phyloP scores from a whole-genome alignment of 2,888 invertebrate genomes.

The Melieria picta region DNA sequence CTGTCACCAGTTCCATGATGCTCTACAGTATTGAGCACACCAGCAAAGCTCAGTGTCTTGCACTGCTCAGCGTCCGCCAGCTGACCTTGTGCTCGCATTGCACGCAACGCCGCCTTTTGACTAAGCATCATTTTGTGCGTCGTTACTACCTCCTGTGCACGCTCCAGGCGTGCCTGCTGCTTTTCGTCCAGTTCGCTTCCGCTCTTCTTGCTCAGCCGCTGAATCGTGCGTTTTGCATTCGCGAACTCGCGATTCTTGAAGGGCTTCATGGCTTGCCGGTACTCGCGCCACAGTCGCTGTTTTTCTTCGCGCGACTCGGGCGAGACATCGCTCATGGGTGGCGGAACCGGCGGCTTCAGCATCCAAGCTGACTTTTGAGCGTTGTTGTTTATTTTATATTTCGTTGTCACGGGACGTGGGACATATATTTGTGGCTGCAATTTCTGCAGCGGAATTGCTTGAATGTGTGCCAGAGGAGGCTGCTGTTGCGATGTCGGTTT shows the following conservation, averaged over 20 bases:
- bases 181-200: slow-evolving; percentile 51
- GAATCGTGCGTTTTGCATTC: slow-evolving; percentile 55
- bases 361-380: slow-evolving; percentile 46
- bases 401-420: slow-evolving; percentile 18
- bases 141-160: slow-evolving; percentile 52
- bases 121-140: slow-evolving; percentile 53
- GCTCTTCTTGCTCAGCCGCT: slow-evolving; percentile 53
- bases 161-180: slow-evolving; percentile 48
- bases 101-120: slow-evolving; percentile 52
- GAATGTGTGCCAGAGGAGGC: background rate
- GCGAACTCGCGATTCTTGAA: slow-evolving; percentile 59
- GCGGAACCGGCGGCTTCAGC: slow-evolving; percentile 48
- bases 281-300: slow-evolving; percentile 54
- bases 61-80: too few species aligned
- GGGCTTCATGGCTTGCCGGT: slow-evolving; percentile 57
- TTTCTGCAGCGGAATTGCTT: background rate
- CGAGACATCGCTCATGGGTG: slow-evolving; percentile 47
- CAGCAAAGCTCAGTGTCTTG: too few species aligned
- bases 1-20: too few species aligned
- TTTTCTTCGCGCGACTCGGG: slow-evolving; percentile 54
- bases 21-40: too few species aligned
- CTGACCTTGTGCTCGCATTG: slow-evolving; percentile 48
- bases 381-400: slow-evolving; percentile 21
- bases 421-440: slow-evolving; percentile 33
- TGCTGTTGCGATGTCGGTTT: background rate